Conservation (phyloP, 2,888 invertebrate species). For the Tanytarsus gracilentus region DNA sequence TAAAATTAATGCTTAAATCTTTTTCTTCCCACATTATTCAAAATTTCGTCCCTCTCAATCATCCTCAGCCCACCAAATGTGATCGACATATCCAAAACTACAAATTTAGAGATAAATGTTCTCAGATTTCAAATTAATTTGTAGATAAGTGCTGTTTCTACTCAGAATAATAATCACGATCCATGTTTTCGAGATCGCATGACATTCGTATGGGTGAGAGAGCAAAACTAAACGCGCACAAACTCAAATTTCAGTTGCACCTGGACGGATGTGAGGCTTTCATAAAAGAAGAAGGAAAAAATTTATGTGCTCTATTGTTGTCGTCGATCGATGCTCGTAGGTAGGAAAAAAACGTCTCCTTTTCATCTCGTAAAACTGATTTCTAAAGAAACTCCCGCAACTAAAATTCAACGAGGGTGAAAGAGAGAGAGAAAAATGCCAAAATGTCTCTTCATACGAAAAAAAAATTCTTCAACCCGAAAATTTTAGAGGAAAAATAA, state of each 20-base stretch:
- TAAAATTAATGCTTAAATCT: too few relatives aligned
- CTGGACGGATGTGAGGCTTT: slow-evolving; percentile 26
- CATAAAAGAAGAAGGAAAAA: not conserved
- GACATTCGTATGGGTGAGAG: not conserved
- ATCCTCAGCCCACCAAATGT: too few relatives aligned
- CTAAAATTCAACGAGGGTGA: not conserved
- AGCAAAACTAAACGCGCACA: slow-evolving; percentile 15
- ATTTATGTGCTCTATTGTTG: slow-evolving; percentile 24
- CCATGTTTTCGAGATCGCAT: not conserved
- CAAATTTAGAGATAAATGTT: too few relatives aligned
- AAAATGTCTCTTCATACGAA: slow-evolving; percentile 18
- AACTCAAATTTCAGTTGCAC: slow-evolving; percentile 14
- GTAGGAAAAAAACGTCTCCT: slow-evolving; percentile 10
- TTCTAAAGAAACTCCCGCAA: slow-evolving; percentile 28
- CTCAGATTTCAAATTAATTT: slow-evolving; percentile 20
- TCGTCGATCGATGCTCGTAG: too few relatives aligned
- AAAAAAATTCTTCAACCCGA: slow-evolving; percentile 12
- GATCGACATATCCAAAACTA: too few relatives aligned
- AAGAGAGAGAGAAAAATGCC: slow-evolving; percentile 7
- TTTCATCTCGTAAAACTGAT: slow-evolving; percentile 8
- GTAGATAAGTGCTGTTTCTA: slow-evolving; percentile 14
- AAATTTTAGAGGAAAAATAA: slow-evolving; percentile 2
- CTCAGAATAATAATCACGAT: not conserved
- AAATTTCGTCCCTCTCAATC: too few relatives aligned
- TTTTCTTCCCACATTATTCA: too few relatives aligned